Evolutionary conservation across 2,113 vertebrate genomes (phyloP).

Genomic region (Chrysochloris asiatica): DNA sequence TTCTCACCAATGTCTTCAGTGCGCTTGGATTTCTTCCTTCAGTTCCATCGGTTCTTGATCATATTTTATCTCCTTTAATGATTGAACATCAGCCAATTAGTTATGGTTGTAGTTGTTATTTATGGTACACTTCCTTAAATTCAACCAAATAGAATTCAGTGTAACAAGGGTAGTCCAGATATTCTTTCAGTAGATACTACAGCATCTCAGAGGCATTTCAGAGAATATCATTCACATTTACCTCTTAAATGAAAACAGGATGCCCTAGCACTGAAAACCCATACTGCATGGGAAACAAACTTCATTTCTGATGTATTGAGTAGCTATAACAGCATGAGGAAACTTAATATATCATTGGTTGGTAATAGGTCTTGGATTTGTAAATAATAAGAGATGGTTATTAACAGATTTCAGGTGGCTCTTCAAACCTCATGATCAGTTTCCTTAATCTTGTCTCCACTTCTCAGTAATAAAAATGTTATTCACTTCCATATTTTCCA

Average conservation of each 20-base stretch:
- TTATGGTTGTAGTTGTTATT: too few species aligned
- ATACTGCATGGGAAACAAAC: neutral
- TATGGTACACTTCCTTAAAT: neutral
- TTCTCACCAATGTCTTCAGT: too few species aligned
- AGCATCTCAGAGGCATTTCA: neutral
- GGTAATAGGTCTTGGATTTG: neutral
- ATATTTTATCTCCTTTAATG: too few species aligned
- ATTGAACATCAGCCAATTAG: too few species aligned
- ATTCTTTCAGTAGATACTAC: neutral
- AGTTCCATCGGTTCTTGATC: too few species aligned
- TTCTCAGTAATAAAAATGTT: neutral
- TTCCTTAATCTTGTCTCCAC: neutral
- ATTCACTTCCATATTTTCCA: neutral
- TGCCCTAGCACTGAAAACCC: neutral
- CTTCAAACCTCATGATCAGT: neutral
- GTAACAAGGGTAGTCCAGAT: too few species aligned
- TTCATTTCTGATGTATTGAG: neutral
- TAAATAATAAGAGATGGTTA: neutral
- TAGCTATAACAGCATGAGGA: neutral
- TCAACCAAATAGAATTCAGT: neutral
- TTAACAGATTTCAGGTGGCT: neutral
- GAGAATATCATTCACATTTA: neutral
- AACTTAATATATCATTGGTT: neutral
- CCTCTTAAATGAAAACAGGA: neutral
- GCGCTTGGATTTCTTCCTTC: too few species aligned